Percentiles rank a stretch among this genome's conserved stretches.
Evolutionary conservation across 2,888 invertebrate species (phyloP).

Genomic region (Crossocerus cetratus): DNA sequence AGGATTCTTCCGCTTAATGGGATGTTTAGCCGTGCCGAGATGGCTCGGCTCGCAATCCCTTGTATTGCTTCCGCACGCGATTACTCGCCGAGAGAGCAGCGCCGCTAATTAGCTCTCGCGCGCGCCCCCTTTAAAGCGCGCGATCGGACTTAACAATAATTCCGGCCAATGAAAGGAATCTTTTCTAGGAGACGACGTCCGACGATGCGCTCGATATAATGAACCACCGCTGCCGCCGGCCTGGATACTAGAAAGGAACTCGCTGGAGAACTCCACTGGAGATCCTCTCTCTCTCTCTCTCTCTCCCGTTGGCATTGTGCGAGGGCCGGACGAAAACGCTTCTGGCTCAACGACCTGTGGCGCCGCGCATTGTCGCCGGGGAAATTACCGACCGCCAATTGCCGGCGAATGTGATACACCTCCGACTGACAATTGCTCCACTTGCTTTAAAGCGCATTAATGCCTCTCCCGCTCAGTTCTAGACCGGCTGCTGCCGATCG

Average conservation of each 20-base stretch:
- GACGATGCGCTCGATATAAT: too few relatives aligned
- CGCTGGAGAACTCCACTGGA: too few relatives aligned
- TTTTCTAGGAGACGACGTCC: constrained; percentile 5
- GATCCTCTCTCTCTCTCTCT: too few relatives aligned
- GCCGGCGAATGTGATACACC: constrained; percentile 55
- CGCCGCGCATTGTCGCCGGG: constrained; percentile 47
- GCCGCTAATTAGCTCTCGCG: constrained; percentile 9
- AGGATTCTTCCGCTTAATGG: too few relatives aligned
- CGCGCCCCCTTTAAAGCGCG: neutral
- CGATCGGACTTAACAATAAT: constrained; percentile 14
- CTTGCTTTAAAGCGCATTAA: constrained; percentile 61
- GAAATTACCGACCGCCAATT: constrained; percentile 67
- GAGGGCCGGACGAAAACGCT: constrained; percentile 15
- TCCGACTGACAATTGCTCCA: constrained; percentile 68
- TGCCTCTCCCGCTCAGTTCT: constrained; percentile 55
- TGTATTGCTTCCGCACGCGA: too few relatives aligned
- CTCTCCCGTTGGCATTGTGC: too few relatives aligned
- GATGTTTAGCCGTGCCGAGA: too few relatives aligned
- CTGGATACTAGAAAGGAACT: too few relatives aligned
- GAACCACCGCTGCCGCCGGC: too few relatives aligned
- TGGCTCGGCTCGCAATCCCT: too few relatives aligned
- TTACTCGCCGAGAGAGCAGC: constrained; percentile 1
- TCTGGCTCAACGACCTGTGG: constrained; percentile 57
- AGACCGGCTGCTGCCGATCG: too few relatives aligned
- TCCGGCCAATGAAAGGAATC: constrained; percentile 2